Base-by-base conservation (phyloP, 2,113 vertebrate genomes). In the Stegastes partitus region DNA sequence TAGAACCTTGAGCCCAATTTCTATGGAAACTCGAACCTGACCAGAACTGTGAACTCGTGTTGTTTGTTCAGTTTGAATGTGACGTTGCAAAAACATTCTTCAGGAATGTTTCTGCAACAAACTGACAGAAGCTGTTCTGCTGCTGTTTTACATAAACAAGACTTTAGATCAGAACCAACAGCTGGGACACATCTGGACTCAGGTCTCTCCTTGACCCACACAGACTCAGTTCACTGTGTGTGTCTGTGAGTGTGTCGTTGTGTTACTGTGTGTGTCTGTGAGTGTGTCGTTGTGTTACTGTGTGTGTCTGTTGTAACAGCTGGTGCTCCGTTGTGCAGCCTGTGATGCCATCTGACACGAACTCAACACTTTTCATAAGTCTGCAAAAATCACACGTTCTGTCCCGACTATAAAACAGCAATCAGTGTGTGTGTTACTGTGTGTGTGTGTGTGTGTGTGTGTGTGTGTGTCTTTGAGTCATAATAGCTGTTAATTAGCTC, bases 401-500 rank as follows among this genome's bases (percentile, higher is more conserved):
- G 26, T 81, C 71, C 42, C 3, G 0, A 23, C 72, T 51, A 76
- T 76, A 59, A 59, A 69, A 45, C 63, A 51, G 21, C 37, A 26
- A 66, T 42, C 39, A 12, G 11, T 42, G 39, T 15, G 11, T 42
- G 39, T 42, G 39, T 42, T 14, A 3, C 2, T 31, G 44, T 12
- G 42, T 34, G 16, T 51, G 18, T 45, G 31, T 53, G 45, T 25
- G 31, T 37, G 28, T 62, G 58, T 50, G 66, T 54, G 47, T 67
- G 54, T 55, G 54, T 78, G 16, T 53, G 56, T 34, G 44, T 26
- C n/a, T 71, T 28, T 34, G 49, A 28, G 39, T 42, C 31, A 45
- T 77, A 74, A 74, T 54, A 71, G 65, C 59, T 81, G 69, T 81
- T 84, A 87, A 87, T 84, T 81, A 81, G 69, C 81, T 78, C 23